These are phyloP conservation scores for Anthopleura sola DNA, from an alignment of 64 coral and sea anemone species.

Conservation along the genomic window DNA sequence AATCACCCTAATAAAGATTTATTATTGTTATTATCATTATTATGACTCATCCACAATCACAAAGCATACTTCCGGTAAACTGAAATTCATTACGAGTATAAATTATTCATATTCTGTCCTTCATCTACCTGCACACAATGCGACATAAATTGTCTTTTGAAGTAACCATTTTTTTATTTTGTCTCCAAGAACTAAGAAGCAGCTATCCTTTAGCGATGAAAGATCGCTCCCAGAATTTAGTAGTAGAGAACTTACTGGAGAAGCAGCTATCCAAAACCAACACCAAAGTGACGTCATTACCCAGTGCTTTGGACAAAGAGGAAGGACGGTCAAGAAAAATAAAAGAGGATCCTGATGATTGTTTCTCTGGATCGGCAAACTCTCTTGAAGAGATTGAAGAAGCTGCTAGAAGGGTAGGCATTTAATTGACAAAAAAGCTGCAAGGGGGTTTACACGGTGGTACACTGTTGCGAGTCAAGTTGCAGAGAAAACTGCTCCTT, in stretches of 20 bases:
- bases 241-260: conserved; percentile 86
- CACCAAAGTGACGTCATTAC: conserved; percentile 70
- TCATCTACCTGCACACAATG: too few species aligned
- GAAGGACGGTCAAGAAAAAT: conserved; percentile 12
- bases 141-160: too few species aligned
- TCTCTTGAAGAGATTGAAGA: conserved; percentile 87
- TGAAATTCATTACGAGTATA: too few species aligned
- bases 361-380: conserved; percentile 56
- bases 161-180: neutral
- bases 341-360: conserved; percentile 35
- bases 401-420: conserved; percentile 77
- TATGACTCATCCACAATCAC: too few species aligned
- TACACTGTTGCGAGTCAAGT: too few species aligned
- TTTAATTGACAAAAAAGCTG: neutral
- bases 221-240: conserved; percentile 72
- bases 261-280: conserved; percentile 79
- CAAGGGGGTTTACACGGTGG: too few species aligned
- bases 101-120: too few species aligned
- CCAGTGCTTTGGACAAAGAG: conserved; percentile 62
- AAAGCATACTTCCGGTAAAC: too few species aligned
- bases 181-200: conserved; percentile 28
- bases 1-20: too few species aligned
- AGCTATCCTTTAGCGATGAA: conserved; percentile 73
- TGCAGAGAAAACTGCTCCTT: too few species aligned
- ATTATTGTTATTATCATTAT: too few species aligned